Evolutionary conservation across 2,888 invertebrate genomes (phyloP), one percentile per base, ranked within the genome.

Genomic region (Rotaria magnacalcarata): DNA sequence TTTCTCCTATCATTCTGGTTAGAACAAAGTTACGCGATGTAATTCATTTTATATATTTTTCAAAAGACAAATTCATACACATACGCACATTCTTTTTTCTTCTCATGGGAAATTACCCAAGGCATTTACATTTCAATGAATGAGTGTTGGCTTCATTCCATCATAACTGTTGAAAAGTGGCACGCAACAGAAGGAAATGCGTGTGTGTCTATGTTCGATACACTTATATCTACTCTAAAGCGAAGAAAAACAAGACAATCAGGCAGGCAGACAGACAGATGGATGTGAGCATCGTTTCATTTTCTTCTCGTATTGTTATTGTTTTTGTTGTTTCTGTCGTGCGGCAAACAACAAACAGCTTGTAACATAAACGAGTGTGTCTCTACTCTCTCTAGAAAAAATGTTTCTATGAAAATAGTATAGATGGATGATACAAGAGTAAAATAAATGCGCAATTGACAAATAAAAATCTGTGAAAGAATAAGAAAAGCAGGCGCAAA

Each of bases 121-220:
- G 14, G 67, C 34, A 67, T 67, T 67, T 67, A 67, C 67, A 67
- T 41, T 67, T 67, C 67, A 34, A 27, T 67, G 67, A 67, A 67
- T 67, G 67, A 41, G 34, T 19, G 67, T 67, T 67, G 67, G 67
- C 67, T 67, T 67, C 34, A 67, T 67, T 67, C 67, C 67, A 67
- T 67, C 67, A 27, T 60, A 4, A 19, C 2, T 19, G 34, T 27
- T 67, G 14, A 16, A 27, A 27, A 67, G 34, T 34, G 67, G 34
- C 67, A 67, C 27, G 34, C 7, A 67, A 67, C 6, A 34, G 10
- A 67, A 67, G 34, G 67, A 67, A 67, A 67, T 67, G 14, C 8
- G 16, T 67, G 34, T 67, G 67, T 34, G 67, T 34, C 67, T 19
- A 67, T 67, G 67, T 67, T 34, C 16, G 67, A 67, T 67, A 19